phyloP scores from a whole-genome alignment of 2,797 vertebrate species.

The Zenarchopterus dispar region DNA sequence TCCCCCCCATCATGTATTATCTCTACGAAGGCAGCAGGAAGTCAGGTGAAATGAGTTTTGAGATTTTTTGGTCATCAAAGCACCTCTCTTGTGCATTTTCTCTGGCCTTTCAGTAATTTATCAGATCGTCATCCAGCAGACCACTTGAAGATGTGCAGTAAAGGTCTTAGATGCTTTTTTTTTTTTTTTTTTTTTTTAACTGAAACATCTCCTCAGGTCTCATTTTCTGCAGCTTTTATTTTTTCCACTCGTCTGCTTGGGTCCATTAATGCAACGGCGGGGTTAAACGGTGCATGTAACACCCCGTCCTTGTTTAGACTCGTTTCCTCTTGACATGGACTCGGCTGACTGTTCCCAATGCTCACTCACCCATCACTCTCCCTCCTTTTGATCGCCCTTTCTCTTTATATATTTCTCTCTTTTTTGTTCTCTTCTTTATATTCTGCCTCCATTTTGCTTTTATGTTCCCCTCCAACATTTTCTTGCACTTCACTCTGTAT shows the following conservation, averaged over 20 bases:
- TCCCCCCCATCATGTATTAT: constrained; percentile 50
- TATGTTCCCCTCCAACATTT: neutral
- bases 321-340: constrained; percentile 62
- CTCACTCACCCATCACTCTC: constrained; percentile 71
- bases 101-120: constrained; percentile 46
- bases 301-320: constrained; percentile 46
- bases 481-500: constrained; percentile 34
- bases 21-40: constrained; percentile 44
- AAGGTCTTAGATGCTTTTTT: constrained; percentile 6
- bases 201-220: constrained; percentile 22
- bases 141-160: constrained; percentile 18
- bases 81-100: constrained; percentile 53
- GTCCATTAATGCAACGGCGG: constrained; percentile 54
- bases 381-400: constrained; percentile 17
- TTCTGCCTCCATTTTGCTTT: constrained; percentile 29
- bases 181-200: no score
- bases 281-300: constrained; percentile 58
- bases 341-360: constrained; percentile 72
- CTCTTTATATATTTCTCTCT: constrained; percentile 37
- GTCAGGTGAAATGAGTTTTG: constrained; percentile 63
- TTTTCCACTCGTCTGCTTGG: constrained; percentile 23
- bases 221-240: constrained; percentile 6
- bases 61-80: constrained; percentile 57
- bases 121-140: constrained; percentile 27
- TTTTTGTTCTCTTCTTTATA: constrained; percentile 51